These are phyloP conservation scores for Orthosia incerta DNA, from an alignment of 2,888 invertebrate genomes.

Conservation along the genomic window DNA sequence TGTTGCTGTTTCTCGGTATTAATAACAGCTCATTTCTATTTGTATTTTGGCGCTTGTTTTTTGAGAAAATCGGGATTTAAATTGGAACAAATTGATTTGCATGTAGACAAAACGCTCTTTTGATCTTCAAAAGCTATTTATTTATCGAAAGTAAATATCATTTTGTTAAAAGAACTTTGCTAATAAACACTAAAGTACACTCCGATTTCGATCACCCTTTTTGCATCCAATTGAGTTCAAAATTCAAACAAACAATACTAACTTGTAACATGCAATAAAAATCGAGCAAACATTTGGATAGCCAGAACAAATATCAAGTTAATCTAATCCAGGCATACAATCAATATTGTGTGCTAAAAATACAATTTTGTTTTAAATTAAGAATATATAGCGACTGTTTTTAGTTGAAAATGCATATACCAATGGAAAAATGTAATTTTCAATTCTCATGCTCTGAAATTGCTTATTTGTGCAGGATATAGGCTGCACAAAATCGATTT, in stretches of 20 bases:
- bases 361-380: slow-evolving; percentile 62
- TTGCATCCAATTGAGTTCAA: slow-evolving; percentile 51
- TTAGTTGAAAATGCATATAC: background rate
- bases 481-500: too few species aligned
- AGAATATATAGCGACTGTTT: background rate
- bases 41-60: background rate
- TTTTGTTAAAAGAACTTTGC: slow-evolving; percentile 21
- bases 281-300: slow-evolving; percentile 71
- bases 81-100: background rate
- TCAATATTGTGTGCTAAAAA: background rate
- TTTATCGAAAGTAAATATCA: slow-evolving; percentile 10
- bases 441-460: too few species aligned
- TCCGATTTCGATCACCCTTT: slow-evolving; percentile 19
- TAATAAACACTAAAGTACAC: slow-evolving; percentile 31
- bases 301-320: slow-evolving; percentile 75
- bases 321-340: slow-evolving; percentile 69
- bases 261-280: slow-evolving; percentile 67
- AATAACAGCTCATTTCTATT: background rate
- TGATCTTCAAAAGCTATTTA: background rate
- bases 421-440: too few species aligned
- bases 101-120: background rate
- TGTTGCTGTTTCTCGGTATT: background rate
- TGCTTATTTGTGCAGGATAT: too few species aligned
- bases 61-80: background rate
- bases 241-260: slow-evolving; percentile 64